A percentile compares a stretch with the other conserved stretches of the same genome.
Evolutionary conservation across 2,797 vertebrate genomes (phyloP).

Genomic region (Lagorchestes hirsutus): DNA sequence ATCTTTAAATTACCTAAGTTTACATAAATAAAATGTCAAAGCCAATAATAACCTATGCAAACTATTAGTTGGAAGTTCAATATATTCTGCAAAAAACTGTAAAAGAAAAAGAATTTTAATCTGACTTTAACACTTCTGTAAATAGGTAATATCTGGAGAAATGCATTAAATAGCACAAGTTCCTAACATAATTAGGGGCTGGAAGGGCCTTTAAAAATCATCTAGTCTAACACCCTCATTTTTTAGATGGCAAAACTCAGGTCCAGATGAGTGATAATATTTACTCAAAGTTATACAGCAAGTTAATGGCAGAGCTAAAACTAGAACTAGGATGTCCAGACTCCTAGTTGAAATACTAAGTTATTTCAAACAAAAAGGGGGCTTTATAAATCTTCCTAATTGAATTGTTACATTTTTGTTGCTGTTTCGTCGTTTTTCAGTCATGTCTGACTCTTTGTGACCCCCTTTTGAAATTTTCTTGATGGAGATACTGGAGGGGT

Average conservation of each 20-base stretch:
- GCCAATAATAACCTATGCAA: conserved; percentile 36
- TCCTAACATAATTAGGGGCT: conserved; percentile 42
- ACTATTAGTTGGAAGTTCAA: conserved; percentile 48
- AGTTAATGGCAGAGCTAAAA: not conserved
- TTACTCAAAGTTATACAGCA: not conserved
- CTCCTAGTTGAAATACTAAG: not conserved
- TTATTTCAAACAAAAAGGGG: not conserved
- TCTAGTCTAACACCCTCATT: not conserved
- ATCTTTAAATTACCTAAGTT: conserved; percentile 4
- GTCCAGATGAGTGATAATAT: not conserved
- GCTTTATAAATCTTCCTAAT: not conserved
- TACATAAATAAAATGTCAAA: conserved; percentile 54
- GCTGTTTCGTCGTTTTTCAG: not conserved
- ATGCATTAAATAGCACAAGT: conserved; percentile 6
- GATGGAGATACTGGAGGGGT: not conserved
- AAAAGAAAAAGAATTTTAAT: not conserved
- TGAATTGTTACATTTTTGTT: not conserved
- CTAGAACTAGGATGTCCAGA: not conserved
- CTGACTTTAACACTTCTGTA: conserved; percentile 49
- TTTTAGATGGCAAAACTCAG: not conserved
- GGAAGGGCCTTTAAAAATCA: conserved; percentile 50
- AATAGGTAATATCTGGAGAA: conserved; percentile 50
- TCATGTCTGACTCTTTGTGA: not conserved
- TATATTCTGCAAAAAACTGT: not conserved
- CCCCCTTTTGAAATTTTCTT: not conserved